Percentiles rank a stretch among this genome's conserved stretches.
Conservation (phyloP, 2,888 invertebrate species). For the Ophraella communa region DNA sequence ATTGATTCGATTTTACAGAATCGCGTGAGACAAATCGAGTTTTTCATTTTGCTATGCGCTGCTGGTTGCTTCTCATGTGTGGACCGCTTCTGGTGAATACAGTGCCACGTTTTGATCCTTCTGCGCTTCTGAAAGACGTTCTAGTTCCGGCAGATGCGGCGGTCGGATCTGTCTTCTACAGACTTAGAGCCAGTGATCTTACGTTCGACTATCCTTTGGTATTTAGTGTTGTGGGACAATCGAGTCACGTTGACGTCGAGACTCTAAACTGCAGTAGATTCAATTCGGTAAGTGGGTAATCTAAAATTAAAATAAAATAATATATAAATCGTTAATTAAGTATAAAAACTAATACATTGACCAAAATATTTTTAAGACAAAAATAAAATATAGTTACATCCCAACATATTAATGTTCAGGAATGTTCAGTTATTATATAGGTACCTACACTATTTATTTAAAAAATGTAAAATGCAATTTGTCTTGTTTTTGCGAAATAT, state of each 20-base stretch:
- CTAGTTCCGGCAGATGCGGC: slow-evolving; percentile 84
- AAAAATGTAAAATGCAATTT: too few species aligned
- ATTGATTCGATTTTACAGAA: slow-evolving; percentile 42
- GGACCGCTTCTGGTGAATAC: slow-evolving; percentile 56
- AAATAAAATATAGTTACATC: too few species aligned
- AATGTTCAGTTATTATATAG: too few species aligned
- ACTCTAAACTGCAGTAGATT: slow-evolving; percentile 84
- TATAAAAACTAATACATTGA: too few species aligned
- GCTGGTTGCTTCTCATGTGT: slow-evolving; percentile 47
- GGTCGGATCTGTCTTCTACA: slow-evolving; percentile 83
- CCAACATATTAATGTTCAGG: too few species aligned
- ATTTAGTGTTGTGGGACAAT: slow-evolving; percentile 79
- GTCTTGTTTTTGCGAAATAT: too few species aligned
- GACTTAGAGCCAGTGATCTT: slow-evolving; percentile 83
- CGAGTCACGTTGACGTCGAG: slow-evolving; percentile 75
- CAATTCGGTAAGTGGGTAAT: slow-evolving; percentile 67
- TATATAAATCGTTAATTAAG: too few species aligned
- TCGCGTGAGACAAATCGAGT: slow-evolving; percentile 38
- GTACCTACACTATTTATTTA: too few species aligned
- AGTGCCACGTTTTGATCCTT: slow-evolving; percentile 84
- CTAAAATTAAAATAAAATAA: neutral
- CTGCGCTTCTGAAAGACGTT: slow-evolving; percentile 82
- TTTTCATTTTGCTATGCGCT: slow-evolving; percentile 42
- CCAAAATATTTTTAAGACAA: too few species aligned
- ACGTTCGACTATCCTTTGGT: slow-evolving; percentile 86